These are phyloP conservation scores for Tetraneura akinire DNA, from an alignment of 1,140 invertebrate genomes.

Conservation along the genomic window DNA sequence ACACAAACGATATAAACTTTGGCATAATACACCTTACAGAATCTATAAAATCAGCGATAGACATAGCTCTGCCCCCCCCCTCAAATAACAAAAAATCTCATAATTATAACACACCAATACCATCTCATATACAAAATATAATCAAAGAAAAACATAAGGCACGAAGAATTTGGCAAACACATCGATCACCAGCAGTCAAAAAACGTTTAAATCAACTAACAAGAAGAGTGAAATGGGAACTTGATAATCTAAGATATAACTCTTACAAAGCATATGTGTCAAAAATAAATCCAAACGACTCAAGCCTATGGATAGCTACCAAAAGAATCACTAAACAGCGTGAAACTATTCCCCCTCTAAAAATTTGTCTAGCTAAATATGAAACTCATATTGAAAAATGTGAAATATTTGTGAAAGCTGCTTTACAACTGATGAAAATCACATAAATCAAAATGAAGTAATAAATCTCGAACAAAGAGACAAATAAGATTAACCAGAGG, in stretches of 20 bases:
- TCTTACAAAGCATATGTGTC: slow-evolving; percentile 4
- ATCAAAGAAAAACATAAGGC: slow-evolving; percentile 6
- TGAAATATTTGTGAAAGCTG: not conserved
- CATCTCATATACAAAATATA: not conserved
- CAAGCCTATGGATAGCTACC: not conserved
- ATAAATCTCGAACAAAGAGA: not conserved
- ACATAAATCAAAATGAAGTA: too few relatives aligned
- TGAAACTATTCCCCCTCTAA: not conserved
- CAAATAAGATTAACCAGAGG: not conserved
- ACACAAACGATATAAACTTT: too few relatives aligned
- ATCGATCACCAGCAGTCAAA: not conserved
- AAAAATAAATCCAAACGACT: not conserved
- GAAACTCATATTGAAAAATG: not conserved
- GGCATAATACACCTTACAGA: not conserved
- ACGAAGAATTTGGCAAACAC: slow-evolving; percentile 15
- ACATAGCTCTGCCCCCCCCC: too few relatives aligned
- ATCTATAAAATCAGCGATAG: not conserved
- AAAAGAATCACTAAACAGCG: not conserved
- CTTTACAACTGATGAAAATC: not conserved
- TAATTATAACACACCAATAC: too few relatives aligned
- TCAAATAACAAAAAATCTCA: too few relatives aligned
- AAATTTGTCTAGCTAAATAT: not conserved
- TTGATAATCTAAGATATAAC: not conserved
- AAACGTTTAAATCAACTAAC: slow-evolving; percentile 19
- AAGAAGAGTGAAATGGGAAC: slow-evolving; percentile 12